These are phyloP conservation scores for Lerema accius DNA, from an alignment of 1,140 invertebrate genomes.

Conservation along the genomic window DNA sequence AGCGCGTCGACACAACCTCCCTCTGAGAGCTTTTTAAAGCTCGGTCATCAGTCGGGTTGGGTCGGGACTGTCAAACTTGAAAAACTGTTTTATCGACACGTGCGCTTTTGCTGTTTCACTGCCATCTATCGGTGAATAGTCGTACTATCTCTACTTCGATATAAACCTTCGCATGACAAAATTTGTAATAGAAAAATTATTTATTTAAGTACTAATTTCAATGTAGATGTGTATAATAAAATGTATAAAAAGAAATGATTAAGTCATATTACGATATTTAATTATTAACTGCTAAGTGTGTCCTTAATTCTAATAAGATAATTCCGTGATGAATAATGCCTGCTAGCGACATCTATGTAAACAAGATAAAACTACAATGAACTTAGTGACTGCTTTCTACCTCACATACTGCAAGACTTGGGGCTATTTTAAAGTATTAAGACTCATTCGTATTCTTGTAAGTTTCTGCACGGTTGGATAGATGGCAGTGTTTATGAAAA, in stretches of 20 bases:
- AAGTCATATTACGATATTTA: too few species aligned
- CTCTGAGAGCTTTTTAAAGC: slow-evolving; percentile 49
- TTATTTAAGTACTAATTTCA: neutral
- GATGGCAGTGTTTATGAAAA: too few species aligned
- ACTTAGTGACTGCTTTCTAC: too few species aligned
- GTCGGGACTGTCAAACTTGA: slow-evolving; percentile 42
- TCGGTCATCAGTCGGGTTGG: slow-evolving; percentile 35
- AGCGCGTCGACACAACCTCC: slow-evolving; percentile 43
- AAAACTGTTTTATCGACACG: slow-evolving; percentile 58
- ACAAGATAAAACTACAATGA: neutral
- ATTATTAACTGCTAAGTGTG: neutral
- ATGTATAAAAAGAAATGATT: too few species aligned
- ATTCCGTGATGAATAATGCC: slow-evolving; percentile 8
- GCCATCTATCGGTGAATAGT: slow-evolving; percentile 60
- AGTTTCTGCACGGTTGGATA: too few species aligned
- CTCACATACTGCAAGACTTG: too few species aligned
- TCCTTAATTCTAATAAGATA: slow-evolving; percentile 28
- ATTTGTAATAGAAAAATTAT: too few species aligned
- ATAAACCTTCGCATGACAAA: neutral
- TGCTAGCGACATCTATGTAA: slow-evolving; percentile 25
- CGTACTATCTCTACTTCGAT: slow-evolving; percentile 30
- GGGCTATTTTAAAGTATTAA: too few species aligned
- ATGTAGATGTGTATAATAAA: neutral
- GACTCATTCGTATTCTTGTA: too few species aligned
- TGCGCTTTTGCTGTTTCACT: slow-evolving; percentile 18